Percentiles rank a stretch among this genome's conserved stretches.
Evolutionary conservation across 2,797 vertebrate genomes (phyloP).

Genomic region (Mycteria americana): DNA sequence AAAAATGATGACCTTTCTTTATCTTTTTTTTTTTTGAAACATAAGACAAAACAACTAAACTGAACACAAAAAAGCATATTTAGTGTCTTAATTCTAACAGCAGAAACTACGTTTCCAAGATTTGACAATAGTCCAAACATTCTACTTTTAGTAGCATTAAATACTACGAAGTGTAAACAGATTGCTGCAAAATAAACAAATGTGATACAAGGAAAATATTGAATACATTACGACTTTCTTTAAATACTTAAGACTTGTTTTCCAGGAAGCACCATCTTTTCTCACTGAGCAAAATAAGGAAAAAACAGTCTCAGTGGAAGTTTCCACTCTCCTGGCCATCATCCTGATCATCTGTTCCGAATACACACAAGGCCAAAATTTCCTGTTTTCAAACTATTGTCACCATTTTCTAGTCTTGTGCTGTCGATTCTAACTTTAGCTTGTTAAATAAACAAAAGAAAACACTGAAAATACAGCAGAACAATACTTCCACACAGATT

Average conservation of each 20-base stretch:
- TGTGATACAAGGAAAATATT: conserved; percentile 39
- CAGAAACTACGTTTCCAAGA: not conserved
- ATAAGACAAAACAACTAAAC: not conserved
- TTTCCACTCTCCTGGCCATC: conserved; percentile 97
- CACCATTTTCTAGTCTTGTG: conserved; percentile 81
- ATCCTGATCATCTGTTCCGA: conserved; percentile 96
- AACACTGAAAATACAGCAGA: conserved; percentile 66
- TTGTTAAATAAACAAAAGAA: conserved; percentile 77
- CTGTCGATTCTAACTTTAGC: conserved; percentile 84
- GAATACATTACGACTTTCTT: conserved; percentile 44
- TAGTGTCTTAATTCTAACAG: not conserved
- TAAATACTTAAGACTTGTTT: conserved; percentile 79
- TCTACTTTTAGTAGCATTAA: conserved; percentile 16
- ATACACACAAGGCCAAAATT: conserved; percentile 93
- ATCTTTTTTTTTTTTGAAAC: not conserved
- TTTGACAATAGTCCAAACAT: not conserved
- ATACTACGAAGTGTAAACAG: not conserved
- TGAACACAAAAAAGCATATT: not conserved
- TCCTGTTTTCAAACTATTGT: conserved; percentile 98
- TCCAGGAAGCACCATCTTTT: conserved; percentile 88
- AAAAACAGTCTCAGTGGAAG: conserved; percentile 91
- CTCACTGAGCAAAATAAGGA: conserved; percentile 81
- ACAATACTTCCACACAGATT: conserved; percentile 34
- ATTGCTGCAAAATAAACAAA: conserved; percentile 53
- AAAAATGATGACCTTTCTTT: not conserved